phyloP scores from a whole-genome alignment of 2,888 invertebrate species.

The Xestia c-nigrum region DNA sequence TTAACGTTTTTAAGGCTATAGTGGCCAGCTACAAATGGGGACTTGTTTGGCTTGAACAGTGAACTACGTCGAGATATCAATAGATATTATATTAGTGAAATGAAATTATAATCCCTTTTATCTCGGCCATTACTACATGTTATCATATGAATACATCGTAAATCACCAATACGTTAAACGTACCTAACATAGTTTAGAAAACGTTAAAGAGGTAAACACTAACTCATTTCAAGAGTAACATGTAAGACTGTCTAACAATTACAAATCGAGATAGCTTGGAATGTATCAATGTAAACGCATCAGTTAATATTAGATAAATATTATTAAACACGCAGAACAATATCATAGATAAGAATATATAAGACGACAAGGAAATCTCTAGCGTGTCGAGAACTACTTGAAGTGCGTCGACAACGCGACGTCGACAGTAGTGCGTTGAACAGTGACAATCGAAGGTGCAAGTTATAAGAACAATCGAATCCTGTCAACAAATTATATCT shows the following conservation, averaged over 20 bases:
- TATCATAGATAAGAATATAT: conserved; percentile 51
- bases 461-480: conserved; percentile 40
- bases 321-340: conserved; percentile 53
- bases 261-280: conserved; percentile 65
- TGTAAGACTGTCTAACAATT: conserved; percentile 57
- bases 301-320: conserved; percentile 47
- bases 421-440: conserved; percentile 36
- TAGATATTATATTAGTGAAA: conserved; percentile 24
- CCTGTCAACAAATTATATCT: conserved; percentile 50
- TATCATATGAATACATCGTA: conserved; percentile 54
- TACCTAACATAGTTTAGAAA: conserved; percentile 51
- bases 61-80: conserved; percentile 30
- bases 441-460: conserved; percentile 48
- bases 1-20: conserved; percentile 38
- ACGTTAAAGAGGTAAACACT: conserved; percentile 46
- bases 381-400: conserved; percentile 44
- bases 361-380: conserved; percentile 47
- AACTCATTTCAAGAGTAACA: conserved; percentile 51
- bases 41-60: conserved; percentile 35
- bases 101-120: conserved; percentile 35
- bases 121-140: conserved; percentile 52
- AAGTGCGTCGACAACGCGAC: conserved; percentile 28
- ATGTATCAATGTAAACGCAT: conserved; percentile 65
- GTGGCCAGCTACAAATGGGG: conserved; percentile 23
- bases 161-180: conserved; percentile 57